phyloP scores from a whole-genome alignment of 2,113 vertebrate species.

The Enhydra lutris region DNA sequence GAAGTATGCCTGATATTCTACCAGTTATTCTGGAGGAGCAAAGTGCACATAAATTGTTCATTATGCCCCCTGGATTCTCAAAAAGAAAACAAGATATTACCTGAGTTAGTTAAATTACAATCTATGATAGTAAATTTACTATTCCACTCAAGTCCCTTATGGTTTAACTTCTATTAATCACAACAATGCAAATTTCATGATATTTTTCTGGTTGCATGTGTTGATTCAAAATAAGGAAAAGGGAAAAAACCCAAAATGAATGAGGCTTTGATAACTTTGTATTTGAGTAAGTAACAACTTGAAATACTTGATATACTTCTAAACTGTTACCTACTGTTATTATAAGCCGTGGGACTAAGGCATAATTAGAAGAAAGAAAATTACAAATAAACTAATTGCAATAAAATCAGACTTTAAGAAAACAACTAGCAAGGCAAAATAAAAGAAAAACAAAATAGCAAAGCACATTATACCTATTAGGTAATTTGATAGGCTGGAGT shows the following conservation, averaged over 20 bases:
- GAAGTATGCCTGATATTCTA: background rate
- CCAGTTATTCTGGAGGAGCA: background rate
- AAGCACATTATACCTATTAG: background rate
- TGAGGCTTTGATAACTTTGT: background rate
- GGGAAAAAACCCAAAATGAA: background rate
- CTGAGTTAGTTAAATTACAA: background rate
- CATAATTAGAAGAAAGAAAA: background rate
- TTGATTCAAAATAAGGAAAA: constrained; percentile 12
- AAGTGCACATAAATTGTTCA: background rate
- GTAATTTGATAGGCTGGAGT: background rate
- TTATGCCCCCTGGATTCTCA: background rate
- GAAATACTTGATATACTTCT: background rate
- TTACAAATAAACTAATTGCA: background rate
- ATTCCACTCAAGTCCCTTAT: background rate
- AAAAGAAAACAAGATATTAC: background rate
- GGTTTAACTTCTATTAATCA: background rate
- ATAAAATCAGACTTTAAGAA: background rate
- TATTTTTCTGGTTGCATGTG: background rate
- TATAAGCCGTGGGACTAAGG: background rate
- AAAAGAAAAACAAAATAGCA: background rate
- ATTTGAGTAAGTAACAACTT: constrained; percentile 15
- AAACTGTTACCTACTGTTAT: background rate
- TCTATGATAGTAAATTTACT: background rate
- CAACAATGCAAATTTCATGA: background rate
- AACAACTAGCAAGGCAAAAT: background rate